Percentiles rank a stretch among this genome's conserved stretches.
Conservation (phyloP, 2,113 vertebrate species). For the Balaeniceps rex region DNA sequence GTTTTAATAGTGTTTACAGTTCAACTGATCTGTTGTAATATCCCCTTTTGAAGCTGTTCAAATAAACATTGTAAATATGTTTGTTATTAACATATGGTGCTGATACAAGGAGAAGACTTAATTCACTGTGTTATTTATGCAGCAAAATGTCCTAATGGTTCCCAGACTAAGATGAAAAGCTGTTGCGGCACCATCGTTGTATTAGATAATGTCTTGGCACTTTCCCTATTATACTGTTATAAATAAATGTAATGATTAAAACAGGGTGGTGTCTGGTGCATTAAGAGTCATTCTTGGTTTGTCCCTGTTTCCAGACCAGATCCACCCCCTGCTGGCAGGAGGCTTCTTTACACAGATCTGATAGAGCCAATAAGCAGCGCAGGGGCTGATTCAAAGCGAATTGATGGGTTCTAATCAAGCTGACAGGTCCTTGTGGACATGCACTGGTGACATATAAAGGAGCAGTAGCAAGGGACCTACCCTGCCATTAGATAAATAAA, state of each 20-base stretch:
- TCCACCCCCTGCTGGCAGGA: conserved; percentile 52
- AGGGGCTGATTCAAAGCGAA: background rate
- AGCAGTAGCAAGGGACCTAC: background rate
- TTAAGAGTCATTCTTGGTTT: background rate
- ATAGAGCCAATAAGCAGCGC: background rate
- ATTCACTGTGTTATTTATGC: conserved; percentile 68
- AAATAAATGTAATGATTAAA: conserved; percentile 72
- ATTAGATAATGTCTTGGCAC: conserved; percentile 79
- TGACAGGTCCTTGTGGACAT: background rate
- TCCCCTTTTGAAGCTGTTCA: conserved; percentile 18
- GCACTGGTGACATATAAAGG: background rate
- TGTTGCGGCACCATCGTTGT: conserved; percentile 17
- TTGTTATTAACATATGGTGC: conserved; percentile 56
- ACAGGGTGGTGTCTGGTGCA: conserved; percentile 8
- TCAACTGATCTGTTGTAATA: conserved; percentile 2
- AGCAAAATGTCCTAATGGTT: conserved; percentile 74
- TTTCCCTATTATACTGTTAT: conserved; percentile 55
- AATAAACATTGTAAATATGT: conserved; percentile 48
- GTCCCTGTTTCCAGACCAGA: conserved; percentile 9
- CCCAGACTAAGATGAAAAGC: conserved; percentile 75
- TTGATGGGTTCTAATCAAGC: background rate
- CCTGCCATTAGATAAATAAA: conserved; percentile 12
- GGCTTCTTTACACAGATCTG: background rate
- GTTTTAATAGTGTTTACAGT: conserved; percentile 16
- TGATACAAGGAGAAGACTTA: conserved; percentile 60